Evolutionary conservation across 2,797 vertebrate species (phyloP).

Genomic region (Poecile montanus): DNA sequence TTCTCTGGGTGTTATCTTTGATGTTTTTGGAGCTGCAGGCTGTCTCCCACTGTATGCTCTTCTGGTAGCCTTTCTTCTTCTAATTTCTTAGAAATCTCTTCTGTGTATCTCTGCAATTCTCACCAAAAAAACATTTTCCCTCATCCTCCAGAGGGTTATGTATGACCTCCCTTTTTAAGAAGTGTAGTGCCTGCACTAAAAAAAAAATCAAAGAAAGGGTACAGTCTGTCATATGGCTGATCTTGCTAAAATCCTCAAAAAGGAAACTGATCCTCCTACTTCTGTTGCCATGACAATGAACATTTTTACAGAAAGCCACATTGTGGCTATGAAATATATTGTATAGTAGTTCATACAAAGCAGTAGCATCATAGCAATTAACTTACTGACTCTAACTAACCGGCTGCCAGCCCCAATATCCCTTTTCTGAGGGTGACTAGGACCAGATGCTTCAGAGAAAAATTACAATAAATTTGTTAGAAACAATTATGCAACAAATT

Average conservation of each 20-base stretch:
- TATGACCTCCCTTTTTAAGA: neutral
- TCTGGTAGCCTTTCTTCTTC: neutral
- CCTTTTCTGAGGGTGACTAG: neutral
- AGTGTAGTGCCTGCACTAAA: neutral
- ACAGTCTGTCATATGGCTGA: neutral
- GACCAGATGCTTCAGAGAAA: neutral
- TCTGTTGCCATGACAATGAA: slow-evolving; percentile 25
- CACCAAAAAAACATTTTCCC: neutral
- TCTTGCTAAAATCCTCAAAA: neutral
- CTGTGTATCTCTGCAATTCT: neutral
- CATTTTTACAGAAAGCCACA: neutral
- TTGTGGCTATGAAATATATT: neutral
- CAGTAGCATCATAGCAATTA: neutral
- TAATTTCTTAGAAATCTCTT: neutral
- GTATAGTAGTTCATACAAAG: neutral
- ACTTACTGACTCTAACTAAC: neutral
- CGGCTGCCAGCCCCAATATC: neutral
- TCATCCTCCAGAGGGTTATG: neutral
- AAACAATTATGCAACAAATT: neutral
- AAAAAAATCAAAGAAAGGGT: neutral
- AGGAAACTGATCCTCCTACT: neutral
- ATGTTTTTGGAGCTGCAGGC: neutral
- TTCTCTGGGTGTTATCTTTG: neutral
- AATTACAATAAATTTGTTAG: neutral
- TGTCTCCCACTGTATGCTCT: neutral